These are phyloP conservation scores for Todus mexicanus DNA, from an alignment of 2,797 vertebrate genomes.

Conservation along the genomic window DNA sequence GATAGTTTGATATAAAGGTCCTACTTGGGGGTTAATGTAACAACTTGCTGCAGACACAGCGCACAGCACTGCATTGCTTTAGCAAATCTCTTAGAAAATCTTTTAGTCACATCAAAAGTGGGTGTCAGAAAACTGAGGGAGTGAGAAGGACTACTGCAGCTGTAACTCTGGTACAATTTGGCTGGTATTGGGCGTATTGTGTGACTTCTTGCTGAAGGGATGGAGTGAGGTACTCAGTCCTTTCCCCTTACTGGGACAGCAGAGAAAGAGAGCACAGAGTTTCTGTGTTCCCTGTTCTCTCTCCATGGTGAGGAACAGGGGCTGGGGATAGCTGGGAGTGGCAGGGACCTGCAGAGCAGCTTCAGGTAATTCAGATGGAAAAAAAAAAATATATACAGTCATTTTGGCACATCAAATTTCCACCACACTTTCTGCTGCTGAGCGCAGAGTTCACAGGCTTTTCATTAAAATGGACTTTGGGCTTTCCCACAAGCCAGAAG, in stretches of 20 bases:
- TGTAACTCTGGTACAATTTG: background rate
- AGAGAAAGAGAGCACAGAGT: background rate
- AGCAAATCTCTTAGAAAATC: background rate
- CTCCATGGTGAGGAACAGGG: background rate
- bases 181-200: background rate
- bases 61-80: background rate
- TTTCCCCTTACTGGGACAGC: background rate
- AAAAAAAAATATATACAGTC: background rate
- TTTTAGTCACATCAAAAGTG: background rate
- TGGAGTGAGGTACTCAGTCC: background rate
- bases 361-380: background rate
- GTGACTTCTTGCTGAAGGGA: background rate
- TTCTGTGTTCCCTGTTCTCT: background rate
- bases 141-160: background rate
- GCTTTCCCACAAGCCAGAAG: background rate
- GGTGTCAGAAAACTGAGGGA: background rate
- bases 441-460: background rate
- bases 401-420: background rate
- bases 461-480: background rate
- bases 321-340: background rate
- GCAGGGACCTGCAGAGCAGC: background rate
- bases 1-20: background rate
- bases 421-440: background rate
- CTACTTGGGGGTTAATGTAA: background rate
- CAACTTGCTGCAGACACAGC: background rate